phyloP scores from a whole-genome alignment of 2,113 vertebrate genomes.

The Chaetops frenatus region DNA sequence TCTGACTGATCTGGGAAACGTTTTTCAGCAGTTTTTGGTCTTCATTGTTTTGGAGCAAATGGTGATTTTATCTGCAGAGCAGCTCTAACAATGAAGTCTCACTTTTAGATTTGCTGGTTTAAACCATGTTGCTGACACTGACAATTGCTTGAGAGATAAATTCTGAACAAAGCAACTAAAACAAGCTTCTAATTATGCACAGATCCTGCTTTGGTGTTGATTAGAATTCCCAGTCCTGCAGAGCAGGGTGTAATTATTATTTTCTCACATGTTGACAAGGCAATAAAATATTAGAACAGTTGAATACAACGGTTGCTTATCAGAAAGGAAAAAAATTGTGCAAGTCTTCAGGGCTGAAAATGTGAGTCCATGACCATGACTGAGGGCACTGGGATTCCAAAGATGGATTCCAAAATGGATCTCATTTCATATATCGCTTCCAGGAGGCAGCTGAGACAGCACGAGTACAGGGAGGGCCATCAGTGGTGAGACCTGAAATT shows the following conservation, averaged over 20 bases:
- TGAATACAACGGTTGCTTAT: background rate
- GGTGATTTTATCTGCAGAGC: background rate
- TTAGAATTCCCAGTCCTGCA: constrained; percentile 39
- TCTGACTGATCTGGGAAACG: background rate
- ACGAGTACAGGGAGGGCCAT: background rate
- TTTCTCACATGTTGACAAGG: background rate
- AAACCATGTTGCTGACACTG: background rate
- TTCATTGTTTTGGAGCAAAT: background rate
- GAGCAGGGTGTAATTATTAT: constrained; percentile 45
- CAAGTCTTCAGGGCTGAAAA: background rate
- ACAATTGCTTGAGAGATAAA: background rate
- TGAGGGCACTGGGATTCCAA: background rate
- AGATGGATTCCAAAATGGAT: too few relatives aligned
- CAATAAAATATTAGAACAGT: constrained; percentile 5
- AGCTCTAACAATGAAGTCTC: background rate
- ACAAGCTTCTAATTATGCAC: constrained; percentile 37
- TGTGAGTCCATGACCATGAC: fast-evolving
- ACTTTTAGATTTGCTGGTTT: background rate
- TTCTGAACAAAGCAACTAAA: background rate
- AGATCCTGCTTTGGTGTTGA: constrained; percentile 25
- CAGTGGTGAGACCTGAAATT: background rate
- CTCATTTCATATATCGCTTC: background rate
- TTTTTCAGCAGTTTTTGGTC: background rate
- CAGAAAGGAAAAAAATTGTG: background rate
- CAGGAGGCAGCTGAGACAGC: background rate